A percentile compares a stretch with the other conserved stretches of the same genome.
Evolutionary conservation across 1,140 invertebrate genomes (phyloP).

Genomic region (Elysia chlorotica): DNA sequence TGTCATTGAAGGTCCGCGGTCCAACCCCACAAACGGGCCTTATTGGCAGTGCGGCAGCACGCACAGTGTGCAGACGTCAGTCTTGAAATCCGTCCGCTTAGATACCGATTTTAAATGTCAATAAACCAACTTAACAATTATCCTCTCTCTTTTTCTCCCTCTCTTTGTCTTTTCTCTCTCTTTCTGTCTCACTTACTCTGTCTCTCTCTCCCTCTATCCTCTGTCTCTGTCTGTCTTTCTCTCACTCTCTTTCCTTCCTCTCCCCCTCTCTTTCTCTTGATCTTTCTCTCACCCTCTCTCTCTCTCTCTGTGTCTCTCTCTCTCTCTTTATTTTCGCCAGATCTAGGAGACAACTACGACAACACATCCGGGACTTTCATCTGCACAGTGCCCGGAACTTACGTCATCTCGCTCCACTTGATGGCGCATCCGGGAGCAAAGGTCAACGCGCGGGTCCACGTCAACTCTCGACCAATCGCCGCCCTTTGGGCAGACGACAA

Average conservation of each 20-base stretch:
- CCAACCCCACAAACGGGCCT: not conserved
- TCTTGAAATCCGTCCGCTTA: not conserved
- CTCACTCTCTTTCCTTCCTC: not conserved
- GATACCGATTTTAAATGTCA: no score
- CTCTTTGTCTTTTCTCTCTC: not conserved
- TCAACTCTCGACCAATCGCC: conserved; percentile 38
- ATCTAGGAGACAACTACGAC: conserved; percentile 41
- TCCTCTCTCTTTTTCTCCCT: conserved; percentile 7
- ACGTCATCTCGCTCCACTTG: conserved; percentile 36
- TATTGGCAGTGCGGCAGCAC: no score
- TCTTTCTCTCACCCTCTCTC: not conserved
- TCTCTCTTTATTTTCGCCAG: conserved; percentile 7
- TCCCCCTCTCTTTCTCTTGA: not conserved
- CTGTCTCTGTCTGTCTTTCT: not conserved
- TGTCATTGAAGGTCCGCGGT: not conserved
- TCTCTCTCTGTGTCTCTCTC: not conserved
- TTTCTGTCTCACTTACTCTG: not conserved
- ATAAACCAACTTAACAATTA: not conserved
- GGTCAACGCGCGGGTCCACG: conserved; percentile 34
- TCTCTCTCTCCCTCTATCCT: not conserved
- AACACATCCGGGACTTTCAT: conserved; percentile 38
- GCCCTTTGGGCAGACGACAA: conserved; percentile 41
- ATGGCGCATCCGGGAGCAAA: conserved; percentile 43
- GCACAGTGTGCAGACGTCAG: not conserved
- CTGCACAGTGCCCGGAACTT: conserved; percentile 35